These are phyloP conservation scores for Lanistes nyassanus DNA, from an alignment of 1,140 invertebrate species.

Conservation along the genomic window DNA sequence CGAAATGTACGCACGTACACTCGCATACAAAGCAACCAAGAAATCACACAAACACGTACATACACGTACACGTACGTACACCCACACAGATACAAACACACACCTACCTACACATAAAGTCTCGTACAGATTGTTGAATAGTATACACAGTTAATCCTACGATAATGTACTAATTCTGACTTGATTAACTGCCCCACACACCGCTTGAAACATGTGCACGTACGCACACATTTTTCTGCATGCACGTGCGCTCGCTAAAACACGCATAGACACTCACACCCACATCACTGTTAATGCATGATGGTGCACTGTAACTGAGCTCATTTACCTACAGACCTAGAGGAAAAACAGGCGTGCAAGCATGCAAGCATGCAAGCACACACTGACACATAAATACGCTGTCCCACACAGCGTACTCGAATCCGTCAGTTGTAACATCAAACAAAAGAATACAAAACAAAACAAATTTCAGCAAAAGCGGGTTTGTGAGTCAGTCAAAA, in stretches of 20 bases:
- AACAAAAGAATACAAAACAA: too few species aligned
- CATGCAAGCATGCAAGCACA: background rate
- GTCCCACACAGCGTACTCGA: too few species aligned
- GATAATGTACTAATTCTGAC: background rate
- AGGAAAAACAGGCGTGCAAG: too few species aligned
- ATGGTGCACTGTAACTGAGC: too few species aligned
- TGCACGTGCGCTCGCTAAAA: background rate
- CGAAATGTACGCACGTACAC: background rate
- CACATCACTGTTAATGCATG: too few species aligned
- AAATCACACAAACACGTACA: constrained; percentile 2
- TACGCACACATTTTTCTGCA: background rate
- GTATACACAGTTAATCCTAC: constrained; percentile 4
- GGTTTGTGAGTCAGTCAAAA: too few species aligned
- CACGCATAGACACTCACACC: constrained; percentile 1
- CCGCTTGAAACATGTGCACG: background rate
- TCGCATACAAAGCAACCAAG: background rate
- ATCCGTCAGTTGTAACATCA: too few species aligned
- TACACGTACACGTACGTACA: background rate
- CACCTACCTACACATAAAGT: background rate
- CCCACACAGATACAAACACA: background rate
- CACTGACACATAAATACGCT: background rate
- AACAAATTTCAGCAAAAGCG: too few species aligned
- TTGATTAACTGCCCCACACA: background rate
- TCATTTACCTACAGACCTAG: too few species aligned
- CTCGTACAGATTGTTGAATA: background rate